phyloP scores from a whole-genome alignment of 2,113 vertebrate species.

The Loxodonta africana region DNA sequence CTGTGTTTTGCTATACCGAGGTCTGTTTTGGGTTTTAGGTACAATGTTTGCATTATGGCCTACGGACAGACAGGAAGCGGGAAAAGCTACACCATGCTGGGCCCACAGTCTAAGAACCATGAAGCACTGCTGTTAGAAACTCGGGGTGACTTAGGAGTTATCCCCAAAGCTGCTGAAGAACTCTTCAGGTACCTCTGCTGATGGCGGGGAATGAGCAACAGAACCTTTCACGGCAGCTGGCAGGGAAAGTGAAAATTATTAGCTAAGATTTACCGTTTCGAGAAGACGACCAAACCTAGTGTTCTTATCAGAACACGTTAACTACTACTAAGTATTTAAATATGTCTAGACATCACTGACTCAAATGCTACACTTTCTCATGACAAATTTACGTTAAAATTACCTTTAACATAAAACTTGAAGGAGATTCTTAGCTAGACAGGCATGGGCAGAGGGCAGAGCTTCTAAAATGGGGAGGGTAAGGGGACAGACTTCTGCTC shows the following conservation, averaged over 20 bases:
- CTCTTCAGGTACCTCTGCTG: conserved; percentile 89
- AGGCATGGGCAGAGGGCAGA: rapidly evolving
- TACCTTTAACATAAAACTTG: no score
- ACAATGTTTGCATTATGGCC: conserved; percentile 94
- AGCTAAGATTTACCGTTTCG: no score
- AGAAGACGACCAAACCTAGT: neutral
- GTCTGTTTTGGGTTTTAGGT: conserved; percentile 84
- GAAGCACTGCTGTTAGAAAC: conserved; percentile 32
- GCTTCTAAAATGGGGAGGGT: neutral
- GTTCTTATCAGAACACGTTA: no score
- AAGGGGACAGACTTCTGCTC: neutral
- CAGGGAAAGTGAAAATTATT: neutral
- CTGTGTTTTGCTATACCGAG: rapidly evolving
- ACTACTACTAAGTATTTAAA: rapidly evolving
- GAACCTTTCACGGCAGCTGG: no score
- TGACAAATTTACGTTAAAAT: rapidly evolving
- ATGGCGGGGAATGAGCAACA: rapidly evolving
- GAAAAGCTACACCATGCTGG: conserved; percentile 94
- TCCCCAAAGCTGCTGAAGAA: conserved; percentile 91
- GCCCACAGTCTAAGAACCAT: conserved; percentile 82
- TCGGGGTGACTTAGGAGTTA: conserved; percentile 87
- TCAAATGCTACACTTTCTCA: rapidly evolving
- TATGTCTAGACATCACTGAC: rapidly evolving
- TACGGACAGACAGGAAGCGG: conserved; percentile 95
- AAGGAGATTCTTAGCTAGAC: rapidly evolving